Conservation (phyloP, 92 coral and sea anemone species). For the Blastomussa wellsi region DNA sequence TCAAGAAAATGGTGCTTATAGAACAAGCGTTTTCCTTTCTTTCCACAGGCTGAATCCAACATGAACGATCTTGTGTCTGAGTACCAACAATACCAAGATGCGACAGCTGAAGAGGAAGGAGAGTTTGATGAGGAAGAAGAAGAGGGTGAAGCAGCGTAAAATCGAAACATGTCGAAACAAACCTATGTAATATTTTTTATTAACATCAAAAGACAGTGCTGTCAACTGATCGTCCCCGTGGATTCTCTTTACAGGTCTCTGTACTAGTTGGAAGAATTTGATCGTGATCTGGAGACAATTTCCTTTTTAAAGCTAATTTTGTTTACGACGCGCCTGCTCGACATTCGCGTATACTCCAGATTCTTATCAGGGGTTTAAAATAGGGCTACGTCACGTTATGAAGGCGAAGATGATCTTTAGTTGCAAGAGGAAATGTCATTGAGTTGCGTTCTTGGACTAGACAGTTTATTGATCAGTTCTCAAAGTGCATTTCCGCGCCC, state of each 20-base stretch:
- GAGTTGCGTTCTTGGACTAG: too few relatives aligned
- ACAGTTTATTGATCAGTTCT: too few relatives aligned
- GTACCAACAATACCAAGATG: constrained; percentile 98
- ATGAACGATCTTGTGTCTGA: constrained; percentile 99
- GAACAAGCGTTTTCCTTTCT: neutral
- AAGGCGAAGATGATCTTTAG: neutral
- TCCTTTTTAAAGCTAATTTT: neutral
- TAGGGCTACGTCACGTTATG: neutral
- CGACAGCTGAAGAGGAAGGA: constrained; percentile 98
- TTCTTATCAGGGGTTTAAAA: neutral
- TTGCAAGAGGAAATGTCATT: too few relatives aligned
- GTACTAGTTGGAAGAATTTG: constrained; percentile 1
- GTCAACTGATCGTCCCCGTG: neutral
- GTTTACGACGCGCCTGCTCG: neutral
- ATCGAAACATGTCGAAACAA: neutral
- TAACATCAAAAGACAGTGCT: neutral
- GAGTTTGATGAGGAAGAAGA: constrained; percentile 99
- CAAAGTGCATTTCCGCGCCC: too few relatives aligned
- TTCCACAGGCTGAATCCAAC: constrained; percentile 93
- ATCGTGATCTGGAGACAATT: neutral
- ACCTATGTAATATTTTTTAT: neutral
- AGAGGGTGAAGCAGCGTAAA: constrained; percentile 76
- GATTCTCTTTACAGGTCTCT: neutral
- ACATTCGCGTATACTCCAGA: neutral
- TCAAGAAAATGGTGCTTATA: neutral